Conservation (phyloP, 2,888 invertebrate genomes). For the Lathronympha strigana region DNA sequence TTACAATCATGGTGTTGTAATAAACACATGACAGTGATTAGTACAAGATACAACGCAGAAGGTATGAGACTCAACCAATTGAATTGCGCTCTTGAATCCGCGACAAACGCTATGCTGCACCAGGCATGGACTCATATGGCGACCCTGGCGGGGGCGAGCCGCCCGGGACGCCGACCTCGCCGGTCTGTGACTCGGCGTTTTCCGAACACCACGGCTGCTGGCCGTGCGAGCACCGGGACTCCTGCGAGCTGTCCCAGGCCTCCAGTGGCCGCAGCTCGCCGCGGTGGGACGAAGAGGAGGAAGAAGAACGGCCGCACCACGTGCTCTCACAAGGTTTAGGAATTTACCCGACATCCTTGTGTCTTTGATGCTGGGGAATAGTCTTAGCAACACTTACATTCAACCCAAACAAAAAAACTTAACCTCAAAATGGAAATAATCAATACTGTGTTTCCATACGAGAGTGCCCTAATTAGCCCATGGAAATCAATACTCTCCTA, state of each 20-base stretch:
- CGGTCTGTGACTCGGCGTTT: constrained; percentile 80
- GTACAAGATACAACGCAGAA: neutral
- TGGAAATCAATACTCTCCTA: neutral
- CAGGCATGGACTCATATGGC: constrained; percentile 79
- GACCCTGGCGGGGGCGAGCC: constrained; percentile 79
- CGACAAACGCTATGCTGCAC: constrained; percentile 44
- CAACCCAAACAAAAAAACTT: too few species aligned
- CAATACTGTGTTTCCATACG: neutral
- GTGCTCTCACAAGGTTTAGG: constrained; percentile 79
- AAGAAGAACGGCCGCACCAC: constrained; percentile 72
- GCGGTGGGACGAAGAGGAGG: constrained; percentile 77
- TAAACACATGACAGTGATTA: neutral
- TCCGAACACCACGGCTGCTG: constrained; percentile 80
- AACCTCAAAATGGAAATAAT: neutral
- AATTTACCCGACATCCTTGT: constrained; percentile 32
- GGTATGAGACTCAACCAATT: neutral
- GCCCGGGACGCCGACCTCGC: constrained; percentile 78
- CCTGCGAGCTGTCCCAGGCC: constrained; percentile 71
- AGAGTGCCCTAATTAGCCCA: neutral
- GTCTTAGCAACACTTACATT: too few species aligned
- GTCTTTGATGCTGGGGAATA: constrained; percentile 31
- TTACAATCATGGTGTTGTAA: neutral
- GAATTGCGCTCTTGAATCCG: constrained; percentile 20
- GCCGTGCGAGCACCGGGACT: constrained; percentile 77
- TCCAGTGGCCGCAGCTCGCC: constrained; percentile 80